Conservation (phyloP, 2,113 vertebrate genomes). For the Chroicocephalus ridibundus region DNA sequence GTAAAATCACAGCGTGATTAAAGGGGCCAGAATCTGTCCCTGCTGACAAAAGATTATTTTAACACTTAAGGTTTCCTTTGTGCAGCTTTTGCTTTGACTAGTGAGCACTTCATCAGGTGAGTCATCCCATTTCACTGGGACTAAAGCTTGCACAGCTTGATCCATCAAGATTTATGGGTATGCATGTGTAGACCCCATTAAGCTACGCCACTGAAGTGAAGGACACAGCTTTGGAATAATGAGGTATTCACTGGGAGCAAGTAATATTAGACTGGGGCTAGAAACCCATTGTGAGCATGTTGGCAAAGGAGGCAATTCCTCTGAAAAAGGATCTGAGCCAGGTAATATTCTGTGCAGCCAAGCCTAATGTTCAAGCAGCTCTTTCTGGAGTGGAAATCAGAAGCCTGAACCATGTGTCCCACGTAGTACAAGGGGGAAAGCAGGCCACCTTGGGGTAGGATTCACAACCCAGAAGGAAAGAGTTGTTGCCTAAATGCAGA, state of each 20-base stretch:
- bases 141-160: conserved; percentile 51
- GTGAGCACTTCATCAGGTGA: conserved; percentile 49
- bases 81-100: conserved; percentile 8
- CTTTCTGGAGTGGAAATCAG: not conserved
- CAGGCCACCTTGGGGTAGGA: not conserved
- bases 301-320: not conserved
- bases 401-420: not conserved
- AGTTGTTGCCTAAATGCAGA: not conserved
- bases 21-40: conserved; percentile 15
- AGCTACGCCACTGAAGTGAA: not conserved
- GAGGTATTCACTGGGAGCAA: not conserved
- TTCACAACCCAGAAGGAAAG: not conserved
- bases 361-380: not conserved
- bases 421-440: not conserved
- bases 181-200: not conserved
- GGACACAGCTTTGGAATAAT: conserved; percentile 19
- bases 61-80: conserved; percentile 10
- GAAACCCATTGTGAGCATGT: not conserved
- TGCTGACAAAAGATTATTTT: conserved; percentile 29
- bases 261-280: not conserved
- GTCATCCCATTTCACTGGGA: conserved; percentile 20
- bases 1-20: not conserved
- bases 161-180: conserved; percentile 17
- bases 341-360: not conserved
- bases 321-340: not conserved